Base-by-base conservation (phyloP, 1,140 invertebrate species). In the Paracyclopina nana region DNA sequence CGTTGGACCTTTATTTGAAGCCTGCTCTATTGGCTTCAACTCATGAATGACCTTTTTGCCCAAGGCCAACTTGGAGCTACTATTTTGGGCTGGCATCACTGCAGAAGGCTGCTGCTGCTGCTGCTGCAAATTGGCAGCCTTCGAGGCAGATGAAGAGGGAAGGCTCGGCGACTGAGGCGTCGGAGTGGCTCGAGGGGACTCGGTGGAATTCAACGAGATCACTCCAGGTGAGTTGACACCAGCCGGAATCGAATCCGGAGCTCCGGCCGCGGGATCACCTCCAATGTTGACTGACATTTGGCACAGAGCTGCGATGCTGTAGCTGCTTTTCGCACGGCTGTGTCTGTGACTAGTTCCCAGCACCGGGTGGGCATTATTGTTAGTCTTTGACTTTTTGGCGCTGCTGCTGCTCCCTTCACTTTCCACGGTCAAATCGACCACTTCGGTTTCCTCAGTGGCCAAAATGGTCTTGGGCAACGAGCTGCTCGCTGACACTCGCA, bases 251-350 rank as follows among this genome's bases (percentile, higher is more conserved):
- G 29, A 22, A 22, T 18, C 11, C n/a, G n/a, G 14, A n/a, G n/a
- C n/a, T n/a, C n/a, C n/a, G 6, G 27, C 44, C 8, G n/a, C 20
- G 16, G 25, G 9, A 14, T 42, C 40, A 18, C 40, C 40, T 3
- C 50, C 50, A 27, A 52, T 52, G 26, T 52, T 52, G 3, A 52
- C 50, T 11, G 50, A 52, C n/a, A 52, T 52, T 25, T 52, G 50
- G 43, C 50, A 52, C 18, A 52, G 27, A 20, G 50, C 50, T 6
- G 50, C 31, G 16, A 52, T 52, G 26, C 50, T 52, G 26, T 52
- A 52, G 18, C 50, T 52, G 14, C 40, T 52, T 25, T 52, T 52
- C 3, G 38, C 22, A 12, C 28, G 43, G 18, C 12, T 18, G 14
- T 52, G 25, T 11, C 40, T 40, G 4, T 48, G 16, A 25, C 28